phyloP scores from a whole-genome alignment of 2,888 invertebrate species.

The Neoascia interrupta region DNA sequence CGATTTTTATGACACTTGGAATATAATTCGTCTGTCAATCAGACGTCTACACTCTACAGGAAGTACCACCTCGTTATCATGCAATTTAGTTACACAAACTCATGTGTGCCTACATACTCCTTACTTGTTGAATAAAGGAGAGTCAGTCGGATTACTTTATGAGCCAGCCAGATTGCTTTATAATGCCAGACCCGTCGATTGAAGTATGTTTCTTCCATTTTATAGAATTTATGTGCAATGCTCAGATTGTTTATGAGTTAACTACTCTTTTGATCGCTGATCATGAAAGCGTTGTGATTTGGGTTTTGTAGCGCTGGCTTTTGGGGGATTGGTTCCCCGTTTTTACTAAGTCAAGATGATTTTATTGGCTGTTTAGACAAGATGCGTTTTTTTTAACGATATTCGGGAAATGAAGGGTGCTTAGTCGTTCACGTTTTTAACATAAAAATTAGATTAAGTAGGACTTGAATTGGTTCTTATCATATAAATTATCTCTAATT shows the following conservation, averaged over 20 bases:
- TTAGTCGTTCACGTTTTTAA: no score
- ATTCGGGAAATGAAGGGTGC: no score
- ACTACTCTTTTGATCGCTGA: slow-evolving; percentile 51
- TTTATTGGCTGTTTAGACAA: no score
- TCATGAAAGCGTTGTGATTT: slow-evolving; percentile 37
- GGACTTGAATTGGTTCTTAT: no score
- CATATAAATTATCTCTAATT: no score
- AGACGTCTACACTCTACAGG: slow-evolving; percentile 22
- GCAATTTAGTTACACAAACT: no score
- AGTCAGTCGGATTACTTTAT: slow-evolving; percentile 51
- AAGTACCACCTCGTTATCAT: slow-evolving; percentile 60
- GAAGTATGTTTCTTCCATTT: slow-evolving; percentile 18
- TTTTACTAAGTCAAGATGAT: no score
- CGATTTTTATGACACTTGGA: slow-evolving; percentile 41
- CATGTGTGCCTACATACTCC: slow-evolving; percentile 36
- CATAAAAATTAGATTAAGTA: no score
- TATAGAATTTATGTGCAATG: slow-evolving; percentile 6
- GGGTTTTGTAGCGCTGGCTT: slow-evolving; percentile 14
- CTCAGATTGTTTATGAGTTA: slow-evolving; percentile 55
- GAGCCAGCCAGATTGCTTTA: slow-evolving; percentile 47
- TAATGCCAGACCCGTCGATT: slow-evolving; percentile 37
- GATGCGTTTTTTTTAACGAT: no score
- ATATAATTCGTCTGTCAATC: slow-evolving; percentile 28
- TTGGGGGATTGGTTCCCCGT: slow-evolving; percentile 23
- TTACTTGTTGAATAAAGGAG: slow-evolving; percentile 6